Evolutionary conservation across 2,888 invertebrate species (phyloP).

Genomic region (Aphidius colemani): DNA sequence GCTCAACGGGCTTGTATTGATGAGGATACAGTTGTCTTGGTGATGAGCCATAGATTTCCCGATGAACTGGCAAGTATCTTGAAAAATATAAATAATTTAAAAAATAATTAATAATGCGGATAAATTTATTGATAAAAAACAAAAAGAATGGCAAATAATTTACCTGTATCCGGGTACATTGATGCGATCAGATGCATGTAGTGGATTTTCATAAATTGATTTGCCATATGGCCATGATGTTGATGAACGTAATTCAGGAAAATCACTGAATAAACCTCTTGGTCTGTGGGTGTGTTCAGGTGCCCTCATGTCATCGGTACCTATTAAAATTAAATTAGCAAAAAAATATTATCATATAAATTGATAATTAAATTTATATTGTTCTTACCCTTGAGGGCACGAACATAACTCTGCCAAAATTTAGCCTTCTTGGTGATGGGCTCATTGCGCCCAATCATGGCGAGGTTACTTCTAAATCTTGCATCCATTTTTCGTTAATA

Average conservation of each 20-base stretch:
- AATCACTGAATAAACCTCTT: constrained; percentile 71
- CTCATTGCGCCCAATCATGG: constrained; percentile 93
- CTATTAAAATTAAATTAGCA: constrained; percentile 57
- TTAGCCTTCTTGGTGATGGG: constrained; percentile 89
- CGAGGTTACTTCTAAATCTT: constrained; percentile 84
- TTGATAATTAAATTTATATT: constrained; percentile 1
- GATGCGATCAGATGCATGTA: constrained; percentile 81
- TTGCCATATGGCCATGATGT: constrained; percentile 76
- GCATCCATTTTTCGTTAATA: constrained; percentile 63
- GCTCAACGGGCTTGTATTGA: constrained; percentile 77
- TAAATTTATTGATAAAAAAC: neutral
- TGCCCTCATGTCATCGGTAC: constrained; percentile 90
- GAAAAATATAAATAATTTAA: constrained; percentile 16
- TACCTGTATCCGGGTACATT: constrained; percentile 83
- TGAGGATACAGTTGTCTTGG: constrained; percentile 86
- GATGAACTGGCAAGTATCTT: constrained; percentile 83
- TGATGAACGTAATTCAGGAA: constrained; percentile 72
- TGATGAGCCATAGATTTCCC: constrained; percentile 88
- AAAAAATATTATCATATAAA: neutral
- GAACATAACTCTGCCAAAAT: constrained; percentile 92
- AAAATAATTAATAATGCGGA: neutral
- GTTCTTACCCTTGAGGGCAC: constrained; percentile 84
- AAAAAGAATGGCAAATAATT: neutral
- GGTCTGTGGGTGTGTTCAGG: constrained; percentile 75
- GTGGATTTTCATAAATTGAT: constrained; percentile 86